Evolutionary conservation across 35 echinoderm and acorn worm species (phyloP).

Genomic region (Diadema setosum): DNA sequence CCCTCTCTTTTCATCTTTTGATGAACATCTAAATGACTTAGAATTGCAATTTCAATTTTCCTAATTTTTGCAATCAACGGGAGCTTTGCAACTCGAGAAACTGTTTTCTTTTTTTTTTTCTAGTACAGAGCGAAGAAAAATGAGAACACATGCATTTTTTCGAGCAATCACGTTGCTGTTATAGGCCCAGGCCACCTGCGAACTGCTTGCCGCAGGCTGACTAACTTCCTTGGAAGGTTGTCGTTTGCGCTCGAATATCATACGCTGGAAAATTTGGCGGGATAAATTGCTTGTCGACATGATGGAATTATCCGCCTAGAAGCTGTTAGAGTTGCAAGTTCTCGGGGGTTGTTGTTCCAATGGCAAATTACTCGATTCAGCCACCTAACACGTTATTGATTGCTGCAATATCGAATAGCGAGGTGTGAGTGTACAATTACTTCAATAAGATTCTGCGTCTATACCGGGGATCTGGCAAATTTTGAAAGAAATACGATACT

Average conservation of each 20-base stretch:
- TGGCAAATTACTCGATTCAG: no score
- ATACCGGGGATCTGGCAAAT: no score
- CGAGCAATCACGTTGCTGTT: neutral
- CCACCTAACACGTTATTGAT: no score
- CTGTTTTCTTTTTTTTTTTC: neutral
- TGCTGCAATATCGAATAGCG: no score
- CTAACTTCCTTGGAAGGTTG: neutral
- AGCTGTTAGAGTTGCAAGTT: no score
- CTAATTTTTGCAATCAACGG: neutral
- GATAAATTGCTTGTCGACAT: no score
- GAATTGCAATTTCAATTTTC: conserved; percentile 7
- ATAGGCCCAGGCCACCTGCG: neutral
- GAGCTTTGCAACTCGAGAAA: neutral
- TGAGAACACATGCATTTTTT: no score
- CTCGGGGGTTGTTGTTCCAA: no score
- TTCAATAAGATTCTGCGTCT: no score
- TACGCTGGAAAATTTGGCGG: neutral
- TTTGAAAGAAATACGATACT: no score
- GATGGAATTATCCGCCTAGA: no score
- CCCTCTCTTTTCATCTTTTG: neutral
- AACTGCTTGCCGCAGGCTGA: neutral
- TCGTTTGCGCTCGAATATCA: neutral
- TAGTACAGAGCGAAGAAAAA: neutral
- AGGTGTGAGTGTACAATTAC: no score
- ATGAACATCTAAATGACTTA: neutral